Base-by-base conservation (phyloP, 1,140 invertebrate genomes). In the Drosophila melanogaster region DNA sequence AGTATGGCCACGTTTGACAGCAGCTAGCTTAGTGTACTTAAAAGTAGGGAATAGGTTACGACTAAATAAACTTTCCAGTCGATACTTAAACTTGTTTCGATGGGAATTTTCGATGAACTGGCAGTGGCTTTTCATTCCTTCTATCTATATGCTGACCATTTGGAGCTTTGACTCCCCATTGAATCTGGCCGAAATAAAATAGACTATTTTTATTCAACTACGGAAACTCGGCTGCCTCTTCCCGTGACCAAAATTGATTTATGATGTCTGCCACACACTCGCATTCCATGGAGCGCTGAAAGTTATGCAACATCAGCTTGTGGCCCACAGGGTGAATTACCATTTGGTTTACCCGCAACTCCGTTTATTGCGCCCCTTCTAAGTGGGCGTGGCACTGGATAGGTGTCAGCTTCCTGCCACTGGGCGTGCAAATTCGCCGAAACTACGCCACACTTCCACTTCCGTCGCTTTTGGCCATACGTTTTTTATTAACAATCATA, bases 401-500 rank as follows among this genome's bases (percentile, higher is more conserved):
- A 70, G 55, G 66, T 84, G 72, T 80, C 77, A 80, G 67, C 43
- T 67, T 14, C 19, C 30, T 33, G 33, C 14, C 57, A 46, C 24
- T 46, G 35, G 15, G 57, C 33, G 56, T n/a, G 40, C 15, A 30
- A 26, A n/a, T 14, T 6, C 14, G n/a, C 40, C 38, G 40, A 61
- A 60, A 64, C 55, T 44, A n/a, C 41, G 61, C 30, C 11, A 46
- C 40, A 35, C 38, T 58, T 0, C 14, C 46, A 15, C 10, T 15
- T 15, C 24, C 46, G 30, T 11, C 40, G 22, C 57, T 79, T 49
- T 40, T 37, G 49, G 60, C 75, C 61, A 77, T 85, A 57, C 84
- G 66, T 4, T 77, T 85, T 77, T 77, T 85, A 85, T 85, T 85
- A 81, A 81, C 77, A 77, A 84, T 73, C 81, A 84, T 85, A 77